These are phyloP conservation scores for Ibidorhyncha struthersii DNA, from an alignment of 2,113 vertebrate species.

Conservation along the genomic window DNA sequence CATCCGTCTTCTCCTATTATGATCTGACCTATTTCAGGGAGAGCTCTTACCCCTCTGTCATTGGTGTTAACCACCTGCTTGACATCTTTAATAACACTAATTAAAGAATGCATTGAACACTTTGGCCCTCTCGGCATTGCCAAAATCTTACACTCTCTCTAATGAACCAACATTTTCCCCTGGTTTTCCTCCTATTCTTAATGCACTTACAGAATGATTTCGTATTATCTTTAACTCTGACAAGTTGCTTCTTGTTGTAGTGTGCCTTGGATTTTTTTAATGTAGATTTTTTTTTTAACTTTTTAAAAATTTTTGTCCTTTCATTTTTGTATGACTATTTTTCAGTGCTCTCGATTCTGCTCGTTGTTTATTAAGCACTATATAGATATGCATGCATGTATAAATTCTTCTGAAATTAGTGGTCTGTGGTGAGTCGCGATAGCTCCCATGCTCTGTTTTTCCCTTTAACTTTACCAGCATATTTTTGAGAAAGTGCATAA, in stretches of 20 bases:
- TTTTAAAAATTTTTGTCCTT: background rate
- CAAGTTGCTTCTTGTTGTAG: background rate
- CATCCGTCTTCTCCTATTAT: rapidly evolving
- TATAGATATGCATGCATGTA: background rate
- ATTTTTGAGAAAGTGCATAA: background rate
- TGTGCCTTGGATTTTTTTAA: background rate
- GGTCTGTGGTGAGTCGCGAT: background rate
- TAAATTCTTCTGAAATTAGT: background rate
- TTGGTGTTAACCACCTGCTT: background rate
- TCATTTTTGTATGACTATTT: background rate
- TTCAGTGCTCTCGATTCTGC: background rate
- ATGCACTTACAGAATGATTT: background rate
- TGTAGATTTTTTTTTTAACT: background rate
- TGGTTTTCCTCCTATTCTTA: background rate
- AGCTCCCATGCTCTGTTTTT: background rate
- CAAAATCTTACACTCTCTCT: background rate
- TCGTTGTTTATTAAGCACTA: background rate
- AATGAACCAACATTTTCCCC: background rate
- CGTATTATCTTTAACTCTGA: background rate
- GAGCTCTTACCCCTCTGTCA: background rate
- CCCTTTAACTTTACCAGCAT: background rate
- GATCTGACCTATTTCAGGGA: background rate
- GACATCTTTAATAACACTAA: background rate
- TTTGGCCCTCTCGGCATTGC: background rate
- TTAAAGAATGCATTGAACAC: background rate